These are phyloP conservation scores for Austrolebias charrua DNA, from an alignment of 2,797 vertebrate species.

Conservation along the genomic window DNA sequence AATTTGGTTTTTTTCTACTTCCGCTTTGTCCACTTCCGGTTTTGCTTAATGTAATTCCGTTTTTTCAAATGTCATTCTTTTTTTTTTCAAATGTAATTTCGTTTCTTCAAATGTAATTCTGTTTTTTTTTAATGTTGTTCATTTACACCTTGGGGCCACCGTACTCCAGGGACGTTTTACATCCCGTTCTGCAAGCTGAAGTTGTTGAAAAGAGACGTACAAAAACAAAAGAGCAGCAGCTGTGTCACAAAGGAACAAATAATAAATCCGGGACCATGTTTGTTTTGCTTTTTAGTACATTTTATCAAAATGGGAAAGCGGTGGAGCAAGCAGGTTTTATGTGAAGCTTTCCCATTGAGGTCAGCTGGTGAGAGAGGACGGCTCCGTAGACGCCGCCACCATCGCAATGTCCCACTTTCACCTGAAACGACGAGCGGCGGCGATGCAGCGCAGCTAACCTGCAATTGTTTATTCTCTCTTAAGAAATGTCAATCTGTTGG, in stretches of 20 bases:
- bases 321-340: conserved; percentile 26
- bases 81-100: too few species aligned
- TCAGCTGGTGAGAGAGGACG: conserved; percentile 58
- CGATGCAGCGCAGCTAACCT: conserved; percentile 68
- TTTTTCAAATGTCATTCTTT: too few species aligned
- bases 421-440: conserved; percentile 61
- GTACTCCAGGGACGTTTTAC: conserved; percentile 15
- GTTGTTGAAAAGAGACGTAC: neutral
- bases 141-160: too few species aligned
- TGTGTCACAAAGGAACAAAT: conserved; percentile 1
- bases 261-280: conserved; percentile 50
- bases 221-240: conserved; percentile 14
- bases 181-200: neutral
- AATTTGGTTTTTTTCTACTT: too few species aligned
- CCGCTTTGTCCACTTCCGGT: too few species aligned
- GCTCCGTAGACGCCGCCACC: conserved; percentile 55
- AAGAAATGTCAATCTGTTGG: conserved; percentile 84
- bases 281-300: conserved; percentile 47
- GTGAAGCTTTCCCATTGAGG: conserved; percentile 62
- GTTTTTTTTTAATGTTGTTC: too few species aligned
- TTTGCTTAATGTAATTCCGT: too few species aligned
- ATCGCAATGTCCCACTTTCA: conserved; percentile 80
- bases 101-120: too few species aligned
- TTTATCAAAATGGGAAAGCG: conserved; percentile 25
- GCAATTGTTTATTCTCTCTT: conserved; percentile 85